phyloP scores from a whole-genome alignment of 2,113 vertebrate species.

The Pelecanoides urinatrix region DNA sequence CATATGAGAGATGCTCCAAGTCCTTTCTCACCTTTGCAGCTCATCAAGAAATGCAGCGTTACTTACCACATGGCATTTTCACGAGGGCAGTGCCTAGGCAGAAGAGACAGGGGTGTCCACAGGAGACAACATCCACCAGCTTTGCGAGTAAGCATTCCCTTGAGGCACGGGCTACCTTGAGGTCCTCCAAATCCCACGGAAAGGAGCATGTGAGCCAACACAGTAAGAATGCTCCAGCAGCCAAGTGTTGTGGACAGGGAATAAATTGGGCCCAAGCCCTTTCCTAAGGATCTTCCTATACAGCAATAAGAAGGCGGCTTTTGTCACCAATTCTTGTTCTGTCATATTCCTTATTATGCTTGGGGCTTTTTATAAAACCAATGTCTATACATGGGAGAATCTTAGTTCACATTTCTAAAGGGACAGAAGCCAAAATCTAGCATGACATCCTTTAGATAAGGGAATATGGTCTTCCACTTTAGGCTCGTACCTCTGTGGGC shows the following conservation, averaged over 20 bases:
- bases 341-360: not conserved
- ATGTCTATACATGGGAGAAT: not conserved
- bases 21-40: not conserved
- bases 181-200: not conserved
- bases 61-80: not conserved
- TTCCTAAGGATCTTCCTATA: not conserved
- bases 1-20: not conserved
- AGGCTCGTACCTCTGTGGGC: not conserved
- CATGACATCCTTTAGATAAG: not conserved
- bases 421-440: not conserved
- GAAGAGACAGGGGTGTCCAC: not conserved
- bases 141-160: not conserved
- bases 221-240: not conserved
- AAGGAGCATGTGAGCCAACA: not conserved
- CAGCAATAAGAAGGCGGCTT: not conserved
- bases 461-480: not conserved
- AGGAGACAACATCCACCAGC: not conserved
- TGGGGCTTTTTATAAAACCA: not conserved
- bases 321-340: not conserved
- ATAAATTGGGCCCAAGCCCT: not conserved
- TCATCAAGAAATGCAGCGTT: not conserved
- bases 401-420: not conserved
- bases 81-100: rapidly evolving
- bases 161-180: not conserved
- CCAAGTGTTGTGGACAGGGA: not conserved